Conservation (phyloP, 2,797 vertebrate species). For the Xiphophorus birchmanni region DNA sequence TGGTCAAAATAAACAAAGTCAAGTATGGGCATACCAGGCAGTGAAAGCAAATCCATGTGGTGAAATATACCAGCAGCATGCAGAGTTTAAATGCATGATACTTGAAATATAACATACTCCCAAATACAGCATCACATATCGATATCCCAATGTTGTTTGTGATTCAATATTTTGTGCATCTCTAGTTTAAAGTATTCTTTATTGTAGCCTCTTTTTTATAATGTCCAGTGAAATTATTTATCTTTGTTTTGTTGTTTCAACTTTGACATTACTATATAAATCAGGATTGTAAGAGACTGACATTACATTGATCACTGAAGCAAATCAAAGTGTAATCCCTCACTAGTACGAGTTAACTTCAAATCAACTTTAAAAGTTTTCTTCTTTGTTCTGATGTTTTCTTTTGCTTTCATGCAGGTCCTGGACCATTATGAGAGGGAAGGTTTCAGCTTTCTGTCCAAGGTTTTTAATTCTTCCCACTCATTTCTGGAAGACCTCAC, state of each 20-base stretch:
- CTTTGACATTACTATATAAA: neutral
- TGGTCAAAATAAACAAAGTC: neutral
- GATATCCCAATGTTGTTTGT: neutral
- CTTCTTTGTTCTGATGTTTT: slow-evolving; percentile 5
- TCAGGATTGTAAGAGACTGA: neutral
- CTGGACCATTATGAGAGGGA: slow-evolving; percentile 93
- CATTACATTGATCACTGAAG: neutral
- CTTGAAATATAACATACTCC: neutral
- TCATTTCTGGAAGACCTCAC: slow-evolving; percentile 98
- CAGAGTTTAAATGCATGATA: neutral
- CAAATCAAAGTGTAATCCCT: neutral
- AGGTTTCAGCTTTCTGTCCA: slow-evolving; percentile 92
- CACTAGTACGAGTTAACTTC: neutral
- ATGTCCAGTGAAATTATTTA: neutral
- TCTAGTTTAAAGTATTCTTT: neutral
- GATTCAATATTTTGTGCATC: neutral
- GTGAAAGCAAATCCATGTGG: neutral
- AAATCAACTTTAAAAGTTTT: neutral
- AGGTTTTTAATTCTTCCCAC: slow-evolving; percentile 99
- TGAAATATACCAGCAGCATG: neutral
- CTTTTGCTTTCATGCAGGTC: slow-evolving; percentile 78
- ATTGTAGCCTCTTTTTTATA: neutral
- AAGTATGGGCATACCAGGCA: neutral
- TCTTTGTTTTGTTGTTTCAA: neutral
- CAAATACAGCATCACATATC: neutral